Conservation (phyloP, 2,113 vertebrate species). For the Chionomys nivalis region DNA sequence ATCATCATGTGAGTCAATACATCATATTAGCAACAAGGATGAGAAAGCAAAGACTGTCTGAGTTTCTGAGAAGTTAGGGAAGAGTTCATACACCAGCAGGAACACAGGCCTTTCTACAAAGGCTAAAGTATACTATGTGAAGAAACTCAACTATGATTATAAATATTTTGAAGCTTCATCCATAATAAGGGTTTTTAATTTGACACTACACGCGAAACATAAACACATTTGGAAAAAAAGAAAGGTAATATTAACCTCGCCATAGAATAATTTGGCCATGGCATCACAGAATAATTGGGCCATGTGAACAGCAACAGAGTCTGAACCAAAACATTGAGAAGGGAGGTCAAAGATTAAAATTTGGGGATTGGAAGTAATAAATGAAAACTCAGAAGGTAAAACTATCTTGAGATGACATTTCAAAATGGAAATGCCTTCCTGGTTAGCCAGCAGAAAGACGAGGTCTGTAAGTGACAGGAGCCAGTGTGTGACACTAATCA, state of each 20-base stretch:
- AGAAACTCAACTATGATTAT: neutral
- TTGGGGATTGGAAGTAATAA: slow-evolving; percentile 17
- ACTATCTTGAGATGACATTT: slow-evolving; percentile 26
- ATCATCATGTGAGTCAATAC: neutral
- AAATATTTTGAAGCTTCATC: neutral
- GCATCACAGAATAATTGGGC: neutral
- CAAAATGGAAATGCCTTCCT: slow-evolving; percentile 44
- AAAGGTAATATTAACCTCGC: neutral
- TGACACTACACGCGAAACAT: neutral
- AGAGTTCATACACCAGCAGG: neutral
- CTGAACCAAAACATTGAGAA: neutral
- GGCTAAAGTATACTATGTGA: neutral
- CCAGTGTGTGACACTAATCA: slow-evolving; percentile 57
- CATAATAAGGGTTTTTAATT: neutral
- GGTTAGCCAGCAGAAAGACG: neutral
- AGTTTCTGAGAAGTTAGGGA: neutral
- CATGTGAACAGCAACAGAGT: neutral
- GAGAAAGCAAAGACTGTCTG: neutral
- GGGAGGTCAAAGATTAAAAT: neutral
- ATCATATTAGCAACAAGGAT: neutral
- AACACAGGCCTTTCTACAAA: neutral
- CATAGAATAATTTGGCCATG: neutral
- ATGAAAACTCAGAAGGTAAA: slow-evolving; percentile 20
- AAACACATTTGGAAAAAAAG: neutral
- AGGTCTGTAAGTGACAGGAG: slow-evolving; percentile 33